phyloP scores from a whole-genome alignment of 2,888 invertebrate species.

The Teleogryllus oceanicus region DNA sequence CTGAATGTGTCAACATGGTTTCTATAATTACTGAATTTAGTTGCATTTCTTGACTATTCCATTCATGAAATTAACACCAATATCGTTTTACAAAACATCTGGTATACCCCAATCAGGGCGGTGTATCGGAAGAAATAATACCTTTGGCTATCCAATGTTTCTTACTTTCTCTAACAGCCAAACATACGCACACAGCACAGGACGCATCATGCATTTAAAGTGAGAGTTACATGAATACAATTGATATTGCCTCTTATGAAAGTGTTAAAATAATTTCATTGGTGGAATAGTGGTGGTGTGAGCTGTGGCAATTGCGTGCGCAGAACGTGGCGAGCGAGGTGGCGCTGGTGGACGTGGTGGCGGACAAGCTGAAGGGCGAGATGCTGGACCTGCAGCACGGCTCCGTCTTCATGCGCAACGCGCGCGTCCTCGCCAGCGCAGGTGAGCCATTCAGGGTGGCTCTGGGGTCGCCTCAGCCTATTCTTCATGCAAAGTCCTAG shows the following conservation, averaged over 20 bases:
- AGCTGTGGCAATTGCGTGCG: no score
- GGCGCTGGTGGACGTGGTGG: conserved; percentile 75
- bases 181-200: neutral
- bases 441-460: conserved; percentile 45
- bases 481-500: no score
- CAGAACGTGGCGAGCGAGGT: conserved; percentile 77
- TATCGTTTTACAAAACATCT: no score
- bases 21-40: no score
- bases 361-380: conserved; percentile 81
- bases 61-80: no score
- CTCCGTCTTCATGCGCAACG: conserved; percentile 74
- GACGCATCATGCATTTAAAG: conserved; percentile 21
- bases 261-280: neutral
- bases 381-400: conserved; percentile 91
- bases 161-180: neutral
- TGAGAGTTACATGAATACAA: conserved; percentile 30
- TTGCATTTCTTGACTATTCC: no score
- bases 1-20: no score
- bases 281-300: no score
- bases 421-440: conserved; percentile 71
- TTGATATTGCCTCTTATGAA: neutral
- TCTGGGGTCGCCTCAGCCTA: no score
- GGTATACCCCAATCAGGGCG: no score
- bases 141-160: no score
- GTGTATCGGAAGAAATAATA: no score